Evolutionary conservation across 2,113 vertebrate species (phyloP), one percentile per base, ranked within the genome.

Genomic region (Sceloporus tristichus): DNA sequence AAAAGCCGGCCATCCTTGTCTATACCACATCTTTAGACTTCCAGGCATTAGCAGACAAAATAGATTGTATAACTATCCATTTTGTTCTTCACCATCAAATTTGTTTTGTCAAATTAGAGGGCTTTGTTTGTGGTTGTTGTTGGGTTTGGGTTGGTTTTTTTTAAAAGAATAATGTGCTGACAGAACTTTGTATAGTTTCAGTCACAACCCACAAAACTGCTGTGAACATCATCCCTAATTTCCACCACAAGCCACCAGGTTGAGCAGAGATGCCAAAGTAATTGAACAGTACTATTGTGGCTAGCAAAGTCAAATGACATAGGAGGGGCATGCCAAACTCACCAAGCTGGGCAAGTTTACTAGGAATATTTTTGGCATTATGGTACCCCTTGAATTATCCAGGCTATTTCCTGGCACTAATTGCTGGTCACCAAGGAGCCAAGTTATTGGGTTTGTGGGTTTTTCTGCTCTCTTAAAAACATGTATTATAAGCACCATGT

Each of bases 401-500:
- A 75, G 94, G 79, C 40, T 93, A 80, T 94, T 95, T 96, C 68
- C 54, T 93, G 87, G 54, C 73, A 91, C 11, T 48, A 9, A 42
- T 81, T 40, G 82, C 81, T 93, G 74, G 81, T 88, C 59, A 92
- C 66, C 84, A 65, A 5, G 38, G 76, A 86, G 21, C 84, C 86
- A 89, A 92, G 90, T 94, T 91, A 92, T 86, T 42, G 16, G 91
- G 62, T 66, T 27, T 84, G 19, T 1, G 40, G 48, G n/a, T 88
- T 95, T 78, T 79, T 16, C 10, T 82, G 82, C 88, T 84, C 42
- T 85, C 34, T 84, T 88, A 81, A 94, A 93, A 88, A 85, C 7
- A 8, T 86, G 21, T 13, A 85, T 79, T 48, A 89, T 34, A 88
- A 86, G 82, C 27, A 83, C 2, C 4, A 84, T 90, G 89, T 89